Evolutionary conservation across 2,113 vertebrate genomes (phyloP).

Genomic region (Oostethus manadensis): DNA sequence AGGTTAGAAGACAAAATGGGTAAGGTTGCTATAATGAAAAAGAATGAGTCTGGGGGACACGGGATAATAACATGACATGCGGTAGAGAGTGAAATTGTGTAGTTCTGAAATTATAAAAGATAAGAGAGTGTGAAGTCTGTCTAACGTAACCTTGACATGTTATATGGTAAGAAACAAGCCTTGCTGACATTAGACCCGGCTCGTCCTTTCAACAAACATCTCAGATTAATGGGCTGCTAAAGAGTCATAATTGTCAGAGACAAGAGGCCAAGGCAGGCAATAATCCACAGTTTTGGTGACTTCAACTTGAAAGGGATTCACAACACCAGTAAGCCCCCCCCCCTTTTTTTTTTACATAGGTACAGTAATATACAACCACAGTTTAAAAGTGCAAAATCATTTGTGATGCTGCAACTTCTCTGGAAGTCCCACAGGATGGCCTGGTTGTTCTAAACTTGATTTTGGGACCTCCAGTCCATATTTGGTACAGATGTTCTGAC

Average conservation of each 20-base stretch:
- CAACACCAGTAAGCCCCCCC: slow-evolving; percentile 22
- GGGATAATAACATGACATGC: slow-evolving; percentile 27
- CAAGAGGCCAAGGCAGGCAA: slow-evolving; percentile 34
- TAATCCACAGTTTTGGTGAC: slow-evolving; percentile 41
- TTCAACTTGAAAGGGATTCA: slow-evolving; percentile 33
- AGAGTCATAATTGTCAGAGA: slow-evolving; percentile 68
- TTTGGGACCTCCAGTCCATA: too few relatives aligned
- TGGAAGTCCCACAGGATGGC: too few relatives aligned
- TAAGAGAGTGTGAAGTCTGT: slow-evolving; percentile 41
- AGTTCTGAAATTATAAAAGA: slow-evolving; percentile 28
- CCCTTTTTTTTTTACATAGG: too few relatives aligned
- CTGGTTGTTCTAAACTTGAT: too few relatives aligned
- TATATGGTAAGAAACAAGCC: background rate
- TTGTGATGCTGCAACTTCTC: too few relatives aligned
- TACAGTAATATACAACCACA: too few relatives aligned
- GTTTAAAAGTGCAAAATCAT: too few relatives aligned
- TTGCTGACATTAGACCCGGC: slow-evolving; percentile 73
- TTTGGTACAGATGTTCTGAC: too few relatives aligned
- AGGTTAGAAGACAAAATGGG: slow-evolving; percentile 36
- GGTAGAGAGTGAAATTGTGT: slow-evolving; percentile 29
- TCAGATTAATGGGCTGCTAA: slow-evolving; percentile 70
- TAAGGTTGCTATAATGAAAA: slow-evolving; percentile 35
- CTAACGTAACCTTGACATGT: slow-evolving; percentile 63
- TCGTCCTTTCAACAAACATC: slow-evolving; percentile 74
- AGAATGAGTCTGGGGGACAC: slow-evolving; percentile 29